phyloP scores from a whole-genome alignment of 2,113 vertebrate species.

The Tetrao urogallus region DNA sequence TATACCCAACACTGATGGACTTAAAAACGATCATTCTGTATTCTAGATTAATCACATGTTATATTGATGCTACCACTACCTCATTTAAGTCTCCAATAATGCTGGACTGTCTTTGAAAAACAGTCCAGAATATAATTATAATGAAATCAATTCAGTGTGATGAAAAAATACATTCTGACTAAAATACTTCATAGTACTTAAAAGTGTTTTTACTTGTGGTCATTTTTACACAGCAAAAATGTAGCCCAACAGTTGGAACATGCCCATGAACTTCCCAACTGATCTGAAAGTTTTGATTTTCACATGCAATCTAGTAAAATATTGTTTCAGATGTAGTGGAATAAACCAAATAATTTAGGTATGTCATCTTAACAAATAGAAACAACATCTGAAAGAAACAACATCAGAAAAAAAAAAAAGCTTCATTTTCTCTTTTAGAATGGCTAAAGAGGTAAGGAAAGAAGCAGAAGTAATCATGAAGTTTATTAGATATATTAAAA shows the following conservation, averaged over 20 bases:
- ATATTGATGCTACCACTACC: neutral
- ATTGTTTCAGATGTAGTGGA: neutral
- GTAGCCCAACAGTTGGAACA: neutral
- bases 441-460: neutral
- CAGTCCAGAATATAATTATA: neutral
- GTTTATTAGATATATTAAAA: fast-evolving
- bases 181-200: neutral
- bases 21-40: neutral
- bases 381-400: neutral
- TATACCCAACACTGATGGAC: neutral
- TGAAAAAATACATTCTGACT: neutral
- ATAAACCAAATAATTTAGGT: neutral
- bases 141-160: fast-evolving
- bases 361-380: neutral
- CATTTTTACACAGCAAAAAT: neutral
- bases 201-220: neutral
- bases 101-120: neutral
- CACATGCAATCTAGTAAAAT: neutral
- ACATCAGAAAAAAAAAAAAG: neutral
- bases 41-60: neutral
- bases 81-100: neutral
- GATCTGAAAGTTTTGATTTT: neutral
- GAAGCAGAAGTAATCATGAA: neutral
- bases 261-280: neutral
- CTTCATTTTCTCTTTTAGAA: neutral